phyloP scores from a whole-genome alignment of 2,888 invertebrate species.

The Tethea ocularis region DNA sequence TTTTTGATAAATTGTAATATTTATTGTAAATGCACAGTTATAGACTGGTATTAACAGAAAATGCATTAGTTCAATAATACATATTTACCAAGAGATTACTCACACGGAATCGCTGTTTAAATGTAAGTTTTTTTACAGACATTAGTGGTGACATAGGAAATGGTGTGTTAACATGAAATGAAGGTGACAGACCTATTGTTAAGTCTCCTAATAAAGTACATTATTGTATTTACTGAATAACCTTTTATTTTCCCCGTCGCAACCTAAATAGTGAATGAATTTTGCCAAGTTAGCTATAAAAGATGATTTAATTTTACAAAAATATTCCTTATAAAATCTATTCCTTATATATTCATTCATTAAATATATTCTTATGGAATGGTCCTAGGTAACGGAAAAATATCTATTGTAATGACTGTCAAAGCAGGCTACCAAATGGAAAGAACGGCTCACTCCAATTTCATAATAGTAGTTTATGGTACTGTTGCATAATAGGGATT shows the following conservation, averaged over 20 bases:
- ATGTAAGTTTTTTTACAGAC: constrained; percentile 70
- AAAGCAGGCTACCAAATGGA: too few species aligned
- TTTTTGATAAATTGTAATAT: constrained; percentile 11
- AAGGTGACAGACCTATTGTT: constrained; percentile 72
- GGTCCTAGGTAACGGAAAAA: too few species aligned
- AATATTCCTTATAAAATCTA: too few species aligned
- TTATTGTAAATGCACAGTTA: constrained; percentile 33
- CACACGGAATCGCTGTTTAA: constrained; percentile 32
- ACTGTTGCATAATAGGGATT: too few species aligned
- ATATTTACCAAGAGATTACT: constrained; percentile 41
- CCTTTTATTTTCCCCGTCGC: constrained; percentile 34
- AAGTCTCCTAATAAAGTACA: constrained; percentile 81
- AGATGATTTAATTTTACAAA: too few species aligned
- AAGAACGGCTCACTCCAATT: too few species aligned
- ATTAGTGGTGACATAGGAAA: constrained; percentile 63
- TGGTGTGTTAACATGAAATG: constrained; percentile 69
- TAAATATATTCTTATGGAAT: too few species aligned
- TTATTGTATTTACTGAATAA: constrained; percentile 59
- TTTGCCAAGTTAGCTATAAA: too few species aligned
- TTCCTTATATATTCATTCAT: too few species aligned
- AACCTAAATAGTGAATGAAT: neutral
- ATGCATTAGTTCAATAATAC: constrained; percentile 29
- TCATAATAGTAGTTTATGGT: too few species aligned
- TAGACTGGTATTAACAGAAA: constrained; percentile 39
- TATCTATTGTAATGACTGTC: too few species aligned